Conservation (phyloP, 2,888 invertebrate genomes). For the Liposcelis brunnea region DNA sequence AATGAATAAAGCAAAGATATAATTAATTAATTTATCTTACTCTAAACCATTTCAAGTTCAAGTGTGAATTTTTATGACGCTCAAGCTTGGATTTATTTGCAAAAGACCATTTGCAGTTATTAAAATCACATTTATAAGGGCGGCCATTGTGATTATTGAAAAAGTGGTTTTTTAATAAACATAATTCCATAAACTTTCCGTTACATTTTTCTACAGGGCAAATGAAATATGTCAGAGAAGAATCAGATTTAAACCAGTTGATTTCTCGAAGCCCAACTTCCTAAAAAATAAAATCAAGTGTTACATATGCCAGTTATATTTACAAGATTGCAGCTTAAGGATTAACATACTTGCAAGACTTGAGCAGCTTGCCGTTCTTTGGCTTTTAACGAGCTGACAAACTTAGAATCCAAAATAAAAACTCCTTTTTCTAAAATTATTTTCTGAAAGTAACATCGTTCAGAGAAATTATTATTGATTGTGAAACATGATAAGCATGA, state of each 20-base stretch:
- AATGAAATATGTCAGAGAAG: neutral
- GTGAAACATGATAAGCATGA: too few relatives aligned
- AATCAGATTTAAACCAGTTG: neutral
- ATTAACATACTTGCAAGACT: too few relatives aligned
- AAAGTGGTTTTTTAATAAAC: neutral
- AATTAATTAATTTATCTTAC: slow-evolving; percentile 1
- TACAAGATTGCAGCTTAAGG: too few relatives aligned
- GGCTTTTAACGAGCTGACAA: too few relatives aligned
- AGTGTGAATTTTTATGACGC: slow-evolving; percentile 1
- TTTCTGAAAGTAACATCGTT: too few relatives aligned
- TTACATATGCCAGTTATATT: too few relatives aligned
- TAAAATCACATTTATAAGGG: slow-evolving; percentile 1
- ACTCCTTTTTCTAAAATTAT: too few relatives aligned
- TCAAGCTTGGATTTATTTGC: neutral
- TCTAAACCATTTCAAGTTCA: neutral
- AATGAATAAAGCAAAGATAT: neutral
- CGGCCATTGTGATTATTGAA: neutral
- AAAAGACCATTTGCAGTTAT: slow-evolving; percentile 4
- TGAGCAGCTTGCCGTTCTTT: too few relatives aligned
- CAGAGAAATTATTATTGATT: too few relatives aligned
- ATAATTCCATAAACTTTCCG: neutral
- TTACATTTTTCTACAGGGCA: neutral
- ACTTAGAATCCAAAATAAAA: too few relatives aligned
- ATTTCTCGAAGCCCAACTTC: neutral
- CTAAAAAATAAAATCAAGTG: neutral